Evolutionary conservation across 2,797 vertebrate genomes (phyloP).

Genomic region (Sorex maritimensis): DNA sequence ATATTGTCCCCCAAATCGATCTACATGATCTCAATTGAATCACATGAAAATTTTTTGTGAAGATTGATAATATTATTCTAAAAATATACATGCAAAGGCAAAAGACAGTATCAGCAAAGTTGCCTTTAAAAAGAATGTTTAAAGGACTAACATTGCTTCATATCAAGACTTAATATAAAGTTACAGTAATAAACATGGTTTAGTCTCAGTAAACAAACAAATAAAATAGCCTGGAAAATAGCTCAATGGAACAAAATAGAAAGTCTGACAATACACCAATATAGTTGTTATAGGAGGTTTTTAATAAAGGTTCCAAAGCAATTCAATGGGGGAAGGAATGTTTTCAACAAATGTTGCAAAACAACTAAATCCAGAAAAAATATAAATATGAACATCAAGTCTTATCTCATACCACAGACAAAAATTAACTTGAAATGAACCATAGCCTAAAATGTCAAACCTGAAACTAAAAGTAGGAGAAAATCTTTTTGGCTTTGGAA

Average conservation of each 20-base stretch:
- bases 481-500: slow-evolving; percentile 8
- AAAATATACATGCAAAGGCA: not conserved
- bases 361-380: not conserved
- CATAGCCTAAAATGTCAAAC: not conserved
- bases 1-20: slow-evolving; percentile 2
- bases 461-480: slow-evolving; percentile 13
- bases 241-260: not conserved
- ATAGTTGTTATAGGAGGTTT: not conserved
- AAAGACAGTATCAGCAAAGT: slow-evolving; percentile 25
- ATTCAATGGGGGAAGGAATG: slow-evolving; percentile 1
- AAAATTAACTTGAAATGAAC: slow-evolving; percentile 46
- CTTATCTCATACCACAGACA: not conserved
- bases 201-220: not conserved
- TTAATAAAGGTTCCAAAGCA: slow-evolving; percentile 9
- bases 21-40: not conserved
- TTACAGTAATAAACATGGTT: not conserved
- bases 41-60: slow-evolving; percentile 1
- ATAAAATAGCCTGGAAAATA: not conserved
- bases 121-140: slow-evolving; percentile 55
- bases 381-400: not conserved
- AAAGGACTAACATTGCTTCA: not conserved
- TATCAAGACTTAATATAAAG: slow-evolving; percentile 29
- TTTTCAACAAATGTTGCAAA: slow-evolving; percentile 9
- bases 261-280: not conserved
- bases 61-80: slow-evolving; percentile 28